Percentiles rank a stretch among this genome's conserved stretches.
Conservation (phyloP, 2,797 vertebrate species). For the Alfaro cultratus region DNA sequence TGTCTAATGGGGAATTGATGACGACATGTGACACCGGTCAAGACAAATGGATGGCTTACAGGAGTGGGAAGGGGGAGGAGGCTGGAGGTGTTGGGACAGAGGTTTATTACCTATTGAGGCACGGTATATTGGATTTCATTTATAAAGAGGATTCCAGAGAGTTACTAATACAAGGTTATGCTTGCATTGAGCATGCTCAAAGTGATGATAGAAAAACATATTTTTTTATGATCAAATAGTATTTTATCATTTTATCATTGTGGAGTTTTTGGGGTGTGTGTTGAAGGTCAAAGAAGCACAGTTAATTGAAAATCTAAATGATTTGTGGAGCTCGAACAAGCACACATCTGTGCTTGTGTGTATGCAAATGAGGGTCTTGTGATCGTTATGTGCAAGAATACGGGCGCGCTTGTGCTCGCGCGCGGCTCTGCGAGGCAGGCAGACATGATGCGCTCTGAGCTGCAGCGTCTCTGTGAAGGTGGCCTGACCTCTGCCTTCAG, state of each 20-base stretch:
- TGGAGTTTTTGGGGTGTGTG: background rate
- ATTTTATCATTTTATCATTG: background rate
- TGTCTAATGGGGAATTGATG: slow-evolving; percentile 83
- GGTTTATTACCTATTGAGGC: slow-evolving; percentile 33
- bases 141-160: background rate
- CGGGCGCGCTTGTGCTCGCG: slow-evolving; percentile 16
- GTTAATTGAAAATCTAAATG: slow-evolving; percentile 28
- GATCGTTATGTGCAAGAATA: slow-evolving; percentile 21
- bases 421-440: slow-evolving; percentile 27
- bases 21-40: slow-evolving; percentile 75
- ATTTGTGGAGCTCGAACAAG: slow-evolving; percentile 22
- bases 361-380: slow-evolving; percentile 5
- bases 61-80: slow-evolving; percentile 21
- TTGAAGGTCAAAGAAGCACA: background rate
- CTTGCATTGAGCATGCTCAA: slow-evolving; percentile 10
- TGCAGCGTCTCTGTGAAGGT: slow-evolving; percentile 69
- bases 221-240: background rate
- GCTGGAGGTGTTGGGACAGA: slow-evolving; percentile 11
- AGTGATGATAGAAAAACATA: slow-evolving; percentile 9
- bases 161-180: slow-evolving; percentile 1
- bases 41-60: slow-evolving; percentile 64
- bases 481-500: slow-evolving; percentile 79
- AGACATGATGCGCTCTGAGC: slow-evolving; percentile 70
- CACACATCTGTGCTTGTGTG: slow-evolving; percentile 18
- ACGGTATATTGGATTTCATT: slow-evolving; percentile 16